Conservation (phyloP, 1,140 invertebrate genomes). For the Sitobion miscanthi region DNA sequence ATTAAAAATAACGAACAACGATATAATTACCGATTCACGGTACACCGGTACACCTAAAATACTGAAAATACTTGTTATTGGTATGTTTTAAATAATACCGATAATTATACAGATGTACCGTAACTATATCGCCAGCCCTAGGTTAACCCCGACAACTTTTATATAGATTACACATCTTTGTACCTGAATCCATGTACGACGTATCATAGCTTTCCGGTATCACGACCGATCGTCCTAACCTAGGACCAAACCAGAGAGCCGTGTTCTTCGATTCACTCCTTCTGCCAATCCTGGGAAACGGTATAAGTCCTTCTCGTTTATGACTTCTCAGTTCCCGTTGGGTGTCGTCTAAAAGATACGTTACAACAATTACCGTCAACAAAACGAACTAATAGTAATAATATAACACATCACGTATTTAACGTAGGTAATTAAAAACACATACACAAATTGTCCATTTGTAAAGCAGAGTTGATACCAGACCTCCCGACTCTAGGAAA, state of each 20-base stretch:
- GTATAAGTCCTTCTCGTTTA: constrained; percentile 56
- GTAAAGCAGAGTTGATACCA: neutral
- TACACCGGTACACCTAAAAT: no score
- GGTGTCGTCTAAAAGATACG: neutral
- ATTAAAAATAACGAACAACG: no score
- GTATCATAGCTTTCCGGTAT: neutral
- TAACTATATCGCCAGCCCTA: no score
- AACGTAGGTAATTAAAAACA: neutral
- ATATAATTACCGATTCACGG: no score
- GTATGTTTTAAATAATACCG: no score
- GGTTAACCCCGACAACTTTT: neutral
- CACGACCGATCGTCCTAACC: constrained; percentile 36
- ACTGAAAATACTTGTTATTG: no score
- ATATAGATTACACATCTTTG: neutral
- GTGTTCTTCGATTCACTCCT: constrained; percentile 26
- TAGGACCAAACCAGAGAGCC: constrained; percentile 46
- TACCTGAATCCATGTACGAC: constrained; percentile 24
- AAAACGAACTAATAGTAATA: neutral
- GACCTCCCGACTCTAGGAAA: constrained; percentile 57
- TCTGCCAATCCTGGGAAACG: constrained; percentile 55
- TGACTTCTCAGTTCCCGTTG: constrained; percentile 32
- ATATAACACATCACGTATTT: neutral
- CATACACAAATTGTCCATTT: constrained; percentile 41
- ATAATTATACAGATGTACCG: no score
- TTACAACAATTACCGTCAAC: neutral